Percentiles rank a stretch among this genome's conserved stretches.
phyloP scores from a whole-genome alignment of 2,888 invertebrate species.

The Uropetala carovei region DNA sequence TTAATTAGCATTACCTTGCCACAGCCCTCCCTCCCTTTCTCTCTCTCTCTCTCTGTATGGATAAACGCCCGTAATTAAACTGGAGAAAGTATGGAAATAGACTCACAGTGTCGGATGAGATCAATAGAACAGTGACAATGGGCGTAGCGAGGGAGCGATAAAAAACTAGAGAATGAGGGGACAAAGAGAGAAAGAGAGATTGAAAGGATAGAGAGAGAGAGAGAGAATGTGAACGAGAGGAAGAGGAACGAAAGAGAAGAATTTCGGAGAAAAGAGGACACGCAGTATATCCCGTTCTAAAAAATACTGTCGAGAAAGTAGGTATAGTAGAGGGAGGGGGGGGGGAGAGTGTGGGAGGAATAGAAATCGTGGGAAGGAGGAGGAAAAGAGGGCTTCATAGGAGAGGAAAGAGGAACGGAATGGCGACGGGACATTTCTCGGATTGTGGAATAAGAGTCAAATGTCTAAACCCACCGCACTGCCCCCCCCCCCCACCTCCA shows the following conservation, averaged over 20 bases:
- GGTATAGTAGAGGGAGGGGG: background rate
- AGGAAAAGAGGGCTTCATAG: no score
- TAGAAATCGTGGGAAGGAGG: background rate
- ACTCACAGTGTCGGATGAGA: background rate
- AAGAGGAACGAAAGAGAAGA: background rate
- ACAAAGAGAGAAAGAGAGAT: background rate
- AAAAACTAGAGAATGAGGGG: background rate
- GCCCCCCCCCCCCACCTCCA: background rate
- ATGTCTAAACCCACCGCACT: background rate
- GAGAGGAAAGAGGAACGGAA: no score
- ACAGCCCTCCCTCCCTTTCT: no score
- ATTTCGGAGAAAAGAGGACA: background rate
- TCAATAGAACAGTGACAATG: no score
- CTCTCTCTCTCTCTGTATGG: background rate
- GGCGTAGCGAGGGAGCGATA: background rate
- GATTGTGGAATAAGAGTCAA: conserved; percentile 42
- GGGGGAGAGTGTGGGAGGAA: background rate
- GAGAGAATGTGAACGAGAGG: background rate
- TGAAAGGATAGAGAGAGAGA: background rate
- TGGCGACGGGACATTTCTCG: background rate
- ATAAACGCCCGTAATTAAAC: conserved; percentile 37
- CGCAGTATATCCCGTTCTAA: background rate
- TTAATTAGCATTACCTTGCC: conserved; percentile 49
- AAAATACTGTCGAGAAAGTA: no score
- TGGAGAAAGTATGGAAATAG: background rate